A percentile compares a stretch with the other conserved stretches of the same genome.
Conservation (phyloP, 1,140 invertebrate species). For the Drosophila lini region DNA sequence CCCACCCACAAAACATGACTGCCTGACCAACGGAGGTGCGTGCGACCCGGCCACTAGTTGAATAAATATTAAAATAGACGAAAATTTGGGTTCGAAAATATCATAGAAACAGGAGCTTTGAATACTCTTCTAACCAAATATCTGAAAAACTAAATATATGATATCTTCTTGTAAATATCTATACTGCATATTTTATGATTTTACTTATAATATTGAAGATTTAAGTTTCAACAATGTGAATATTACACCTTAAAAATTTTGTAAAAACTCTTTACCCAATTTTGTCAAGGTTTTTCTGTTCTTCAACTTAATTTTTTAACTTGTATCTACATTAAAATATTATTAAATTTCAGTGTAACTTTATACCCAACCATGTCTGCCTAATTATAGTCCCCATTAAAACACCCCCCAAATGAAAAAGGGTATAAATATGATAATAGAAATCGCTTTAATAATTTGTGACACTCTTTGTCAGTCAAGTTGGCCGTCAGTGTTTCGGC, state of each 20-base stretch:
- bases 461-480: constrained; percentile 39
- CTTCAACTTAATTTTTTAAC: no score
- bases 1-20: constrained; percentile 50
- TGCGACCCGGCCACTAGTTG: constrained; percentile 42
- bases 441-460: constrained; percentile 48
- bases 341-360: background rate
- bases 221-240: background rate
- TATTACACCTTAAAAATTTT: background rate
- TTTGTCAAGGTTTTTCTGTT: no score
- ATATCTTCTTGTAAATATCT: no score
- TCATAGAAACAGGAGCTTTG: no score
- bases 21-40: constrained; percentile 25
- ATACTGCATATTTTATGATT: no score
- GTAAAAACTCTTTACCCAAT: background rate
- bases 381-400: background rate
- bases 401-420: background rate
- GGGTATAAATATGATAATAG: constrained; percentile 38
- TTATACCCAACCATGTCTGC: background rate
- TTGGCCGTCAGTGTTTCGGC: constrained; percentile 38
- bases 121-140: background rate
- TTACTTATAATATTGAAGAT: no score
- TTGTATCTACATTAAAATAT: no score
- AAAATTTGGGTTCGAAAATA: background rate
- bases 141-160: background rate
- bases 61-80: constrained; percentile 30